A percentile compares a stretch with the other conserved stretches of the same genome.
These are phyloP conservation scores for Nymphalis urticae DNA, from an alignment of 2,888 invertebrate species.

Conservation along the genomic window DNA sequence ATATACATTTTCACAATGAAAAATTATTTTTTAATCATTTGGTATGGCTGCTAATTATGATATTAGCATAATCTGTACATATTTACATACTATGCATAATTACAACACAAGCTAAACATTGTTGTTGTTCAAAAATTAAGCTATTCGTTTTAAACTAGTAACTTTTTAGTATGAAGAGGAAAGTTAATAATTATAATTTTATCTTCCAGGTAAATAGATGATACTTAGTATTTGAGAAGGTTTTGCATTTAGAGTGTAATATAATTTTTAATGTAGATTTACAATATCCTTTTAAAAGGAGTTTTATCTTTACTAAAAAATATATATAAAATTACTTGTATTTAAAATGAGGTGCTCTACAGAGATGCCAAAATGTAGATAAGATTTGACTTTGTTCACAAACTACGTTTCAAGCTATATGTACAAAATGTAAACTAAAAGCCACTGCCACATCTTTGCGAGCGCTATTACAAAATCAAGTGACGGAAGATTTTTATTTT, in stretches of 20 bases:
- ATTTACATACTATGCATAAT: too few relatives aligned
- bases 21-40: too few relatives aligned
- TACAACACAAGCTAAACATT: too few relatives aligned
- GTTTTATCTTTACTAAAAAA: not conserved
- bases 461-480: not conserved
- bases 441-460: not conserved
- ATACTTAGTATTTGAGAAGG: not conserved
- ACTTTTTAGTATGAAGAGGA: not conserved
- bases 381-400: not conserved
- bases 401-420: not conserved
- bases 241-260: slow-evolving; percentile 8
- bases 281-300: slow-evolving; percentile 10
- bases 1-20: too few relatives aligned
- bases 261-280: slow-evolving; percentile 9
- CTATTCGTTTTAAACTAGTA: not conserved
- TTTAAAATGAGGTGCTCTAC: slow-evolving; percentile 2
- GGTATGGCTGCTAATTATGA: too few relatives aligned
- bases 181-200: not conserved
- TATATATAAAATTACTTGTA: not conserved
- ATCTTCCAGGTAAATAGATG: slow-evolving; percentile 6
- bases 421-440: not conserved
- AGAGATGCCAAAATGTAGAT: slow-evolving; percentile 7
- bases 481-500: too few relatives aligned
- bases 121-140: not conserved
- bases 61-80: too few relatives aligned